phyloP scores from a whole-genome alignment of 1,140 invertebrate genomes.

The Neodiprion pinetum region DNA sequence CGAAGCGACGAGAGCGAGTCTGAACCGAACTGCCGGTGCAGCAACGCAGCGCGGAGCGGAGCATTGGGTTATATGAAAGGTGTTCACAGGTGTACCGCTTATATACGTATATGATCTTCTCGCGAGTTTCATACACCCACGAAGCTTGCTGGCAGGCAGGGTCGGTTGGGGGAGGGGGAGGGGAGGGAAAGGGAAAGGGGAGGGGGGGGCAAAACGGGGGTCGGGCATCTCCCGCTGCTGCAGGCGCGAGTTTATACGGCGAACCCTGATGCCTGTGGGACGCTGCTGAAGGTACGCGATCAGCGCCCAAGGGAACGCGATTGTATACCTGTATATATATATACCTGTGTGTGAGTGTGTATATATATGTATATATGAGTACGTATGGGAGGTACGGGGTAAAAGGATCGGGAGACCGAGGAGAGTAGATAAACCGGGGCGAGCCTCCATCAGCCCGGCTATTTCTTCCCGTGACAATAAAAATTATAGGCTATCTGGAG shows the following conservation, averaged over 20 bases:
- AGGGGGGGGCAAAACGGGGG: constrained; percentile 19
- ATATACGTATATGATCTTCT: too few relatives aligned
- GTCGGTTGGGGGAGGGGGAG: constrained; percentile 12
- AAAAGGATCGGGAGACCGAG: constrained; percentile 28
- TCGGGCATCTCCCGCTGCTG: not conserved
- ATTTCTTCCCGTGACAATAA: constrained; percentile 69
- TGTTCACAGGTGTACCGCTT: not conserved
- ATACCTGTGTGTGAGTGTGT: too few relatives aligned
- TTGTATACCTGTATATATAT: too few relatives aligned
- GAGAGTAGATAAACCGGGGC: constrained; percentile 55
- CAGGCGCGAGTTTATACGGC: constrained; percentile 22
- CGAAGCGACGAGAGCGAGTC: too few relatives aligned
- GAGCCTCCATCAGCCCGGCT: constrained; percentile 60
- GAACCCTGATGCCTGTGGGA: constrained; percentile 21
- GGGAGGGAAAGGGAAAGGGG: not conserved
- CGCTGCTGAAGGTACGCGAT: constrained; percentile 18
- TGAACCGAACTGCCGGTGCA: too few relatives aligned
- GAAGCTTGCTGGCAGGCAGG: constrained; percentile 1
- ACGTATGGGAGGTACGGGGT: too few relatives aligned
- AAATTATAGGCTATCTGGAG: constrained; percentile 71
- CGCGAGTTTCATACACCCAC: not conserved
- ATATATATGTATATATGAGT: too few relatives aligned
- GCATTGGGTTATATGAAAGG: not conserved
- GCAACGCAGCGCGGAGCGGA: not conserved
- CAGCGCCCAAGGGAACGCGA: constrained; percentile 19